A percentile compares a stretch with the other conserved stretches of the same genome.
phyloP scores from a whole-genome alignment of 1,140 invertebrate species.

The Macrobrachium rosenbergii region DNA sequence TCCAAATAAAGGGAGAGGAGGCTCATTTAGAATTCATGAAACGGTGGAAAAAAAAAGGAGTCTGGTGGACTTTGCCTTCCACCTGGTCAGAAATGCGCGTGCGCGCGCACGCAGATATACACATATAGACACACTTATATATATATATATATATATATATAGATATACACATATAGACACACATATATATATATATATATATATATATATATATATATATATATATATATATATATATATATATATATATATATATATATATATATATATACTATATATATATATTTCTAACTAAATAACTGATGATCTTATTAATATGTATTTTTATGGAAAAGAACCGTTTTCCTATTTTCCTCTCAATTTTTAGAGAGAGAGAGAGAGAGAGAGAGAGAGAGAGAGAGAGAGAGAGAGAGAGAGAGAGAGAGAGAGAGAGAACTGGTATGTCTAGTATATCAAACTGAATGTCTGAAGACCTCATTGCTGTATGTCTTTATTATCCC shows the following conservation, averaged over 20 bases:
- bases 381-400: too few relatives aligned
- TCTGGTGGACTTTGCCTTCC: not conserved
- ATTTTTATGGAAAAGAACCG: not conserved
- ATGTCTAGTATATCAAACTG: too few relatives aligned
- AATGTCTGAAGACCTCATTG: too few relatives aligned
- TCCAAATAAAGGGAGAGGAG: conserved; percentile 13
- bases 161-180: not conserved
- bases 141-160: too few relatives aligned
- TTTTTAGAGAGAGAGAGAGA: too few relatives aligned
- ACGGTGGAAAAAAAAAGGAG: too few relatives aligned
- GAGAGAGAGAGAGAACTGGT: too few relatives aligned
- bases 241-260: not conserved
- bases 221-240: conserved; percentile 37
- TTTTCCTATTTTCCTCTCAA: not conserved
- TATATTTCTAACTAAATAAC: too few relatives aligned
- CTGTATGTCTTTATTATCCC: too few relatives aligned
- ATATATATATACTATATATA: conserved; percentile 23
- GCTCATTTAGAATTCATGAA: conserved; percentile 40
- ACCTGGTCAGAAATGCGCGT: not conserved
- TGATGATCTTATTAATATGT: too few relatives aligned
- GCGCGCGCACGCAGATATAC: not conserved
- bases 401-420: too few relatives aligned
- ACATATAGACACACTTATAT: too few relatives aligned
- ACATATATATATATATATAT: not conserved
- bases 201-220: conserved; percentile 40